Evolutionary conservation across 2,113 vertebrate genomes (phyloP).

Genomic region (Bos indicus): DNA sequence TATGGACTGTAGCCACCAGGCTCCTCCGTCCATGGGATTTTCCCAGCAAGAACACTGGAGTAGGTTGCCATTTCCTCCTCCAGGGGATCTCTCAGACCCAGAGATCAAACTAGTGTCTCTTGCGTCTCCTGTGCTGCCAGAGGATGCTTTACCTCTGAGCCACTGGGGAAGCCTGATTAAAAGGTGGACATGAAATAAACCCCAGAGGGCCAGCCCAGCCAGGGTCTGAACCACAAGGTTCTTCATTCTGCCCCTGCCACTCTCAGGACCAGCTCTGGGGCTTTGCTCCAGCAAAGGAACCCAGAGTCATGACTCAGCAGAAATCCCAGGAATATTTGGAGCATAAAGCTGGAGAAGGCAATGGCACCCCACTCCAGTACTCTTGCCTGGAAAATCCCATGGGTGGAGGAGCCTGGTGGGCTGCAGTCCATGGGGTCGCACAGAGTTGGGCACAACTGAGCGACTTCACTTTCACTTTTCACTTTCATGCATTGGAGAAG

Average conservation of each 20-base stretch:
- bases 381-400: no score
- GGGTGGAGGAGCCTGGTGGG: no score
- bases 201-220: background rate
- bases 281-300: background rate
- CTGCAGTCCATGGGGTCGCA: no score
- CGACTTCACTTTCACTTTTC: no score
- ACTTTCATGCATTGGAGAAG: no score
- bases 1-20: background rate
- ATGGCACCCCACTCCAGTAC: no score
- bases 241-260: background rate
- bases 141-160: background rate
- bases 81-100: background rate
- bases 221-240: background rate
- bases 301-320: background rate
- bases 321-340: background rate
- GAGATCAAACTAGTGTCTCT: background rate
- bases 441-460: accelerated
- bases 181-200: background rate
- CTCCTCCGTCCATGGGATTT: background rate
- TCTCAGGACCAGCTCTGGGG: accelerated
- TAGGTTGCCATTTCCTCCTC: background rate
- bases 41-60: background rate
- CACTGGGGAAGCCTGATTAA: background rate
- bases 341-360: background rate
- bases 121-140: background rate